A percentile compares a stretch with the other conserved stretches of the same genome.
Conservation (phyloP, 2,888 invertebrate species). For the Agrochola circellaris region DNA sequence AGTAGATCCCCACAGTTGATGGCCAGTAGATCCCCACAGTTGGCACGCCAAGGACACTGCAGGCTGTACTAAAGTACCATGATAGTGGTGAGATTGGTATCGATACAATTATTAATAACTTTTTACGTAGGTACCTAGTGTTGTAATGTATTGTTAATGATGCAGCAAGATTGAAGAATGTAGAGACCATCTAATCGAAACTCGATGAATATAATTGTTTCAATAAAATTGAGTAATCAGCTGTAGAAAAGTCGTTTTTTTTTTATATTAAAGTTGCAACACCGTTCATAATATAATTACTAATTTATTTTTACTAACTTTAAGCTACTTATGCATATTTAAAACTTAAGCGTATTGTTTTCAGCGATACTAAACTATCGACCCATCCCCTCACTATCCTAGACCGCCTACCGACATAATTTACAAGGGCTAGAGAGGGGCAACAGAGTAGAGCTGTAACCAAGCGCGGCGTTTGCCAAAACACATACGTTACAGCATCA, state of each 20-base stretch:
- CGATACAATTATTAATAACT: conserved; percentile 1
- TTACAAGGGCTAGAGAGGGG: conserved; percentile 68
- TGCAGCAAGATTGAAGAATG: background rate
- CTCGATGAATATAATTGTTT: background rate
- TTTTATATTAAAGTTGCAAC: background rate
- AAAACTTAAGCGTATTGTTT: background rate
- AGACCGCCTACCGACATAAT: conserved; percentile 63
- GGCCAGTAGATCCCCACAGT: conserved; percentile 45
- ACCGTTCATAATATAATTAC: too few species aligned
- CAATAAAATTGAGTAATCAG: background rate
- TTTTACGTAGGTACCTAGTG: too few species aligned
- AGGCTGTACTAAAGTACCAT: conserved; percentile 15
- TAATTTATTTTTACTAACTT: too few species aligned
- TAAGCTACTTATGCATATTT: background rate
- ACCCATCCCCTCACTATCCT: conserved; percentile 33
- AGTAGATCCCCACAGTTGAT: conserved; percentile 54
- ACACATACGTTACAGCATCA: conserved; percentile 67
- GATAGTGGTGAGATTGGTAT: conserved; percentile 11
- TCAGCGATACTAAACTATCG: conserved; percentile 9
- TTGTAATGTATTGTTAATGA: background rate
- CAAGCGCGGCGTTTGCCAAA: conserved; percentile 70
- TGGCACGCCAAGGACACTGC: conserved; percentile 67
- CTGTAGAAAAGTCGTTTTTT: background rate
- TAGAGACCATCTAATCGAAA: background rate
- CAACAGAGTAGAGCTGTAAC: conserved; percentile 64